Base-by-base conservation (phyloP, 2,888 invertebrate species). In the Macrophya alboannulata region DNA sequence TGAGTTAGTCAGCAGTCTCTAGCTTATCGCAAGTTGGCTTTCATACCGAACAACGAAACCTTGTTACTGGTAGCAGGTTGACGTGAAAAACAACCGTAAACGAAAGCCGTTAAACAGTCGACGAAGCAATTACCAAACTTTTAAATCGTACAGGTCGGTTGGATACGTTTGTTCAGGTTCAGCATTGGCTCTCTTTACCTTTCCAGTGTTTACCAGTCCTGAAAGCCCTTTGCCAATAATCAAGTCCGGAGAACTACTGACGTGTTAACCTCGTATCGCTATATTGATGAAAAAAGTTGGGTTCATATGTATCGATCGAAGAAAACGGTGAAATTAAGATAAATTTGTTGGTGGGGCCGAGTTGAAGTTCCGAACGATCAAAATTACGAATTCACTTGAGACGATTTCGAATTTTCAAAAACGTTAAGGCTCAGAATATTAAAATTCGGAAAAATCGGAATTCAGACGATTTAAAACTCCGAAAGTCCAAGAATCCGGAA, bases 111-210 rank as follows among this genome's bases (percentile, higher is more conserved):
- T 77, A 43, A 77, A 77, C n/a, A 77, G 25, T 51, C 77, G 31
- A 31, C 25, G n/a, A 55, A 55, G 51, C 77, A 77, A 77, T 77
- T 17, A 55, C 55, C 8, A n/a, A 77, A 77, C 51, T 77, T 77
- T 77, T 15, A 17, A 77, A 77, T 55, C 37, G 51, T 43, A 25
- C 31, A 15, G 77, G 10, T 31, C 55, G 21, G 45, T 74, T 74
- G 74, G 25, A 74, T 43, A 21, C 45, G 74, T 74, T 74, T 74
- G 21, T 45, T 45, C 74, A 21, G 21, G 45, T n/a, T 48, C 74
- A 15, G 10, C 10, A 17, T 51, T 51, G 15, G 48, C 77, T 77
- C 51, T 17, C 15, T 77, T 17, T 15, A n/a, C 51, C 15, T 37
- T 77, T 10, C 12, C 48, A 15, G 12, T 76, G 25, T 31, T 51